phyloP scores from a whole-genome alignment of 2,797 vertebrate species.

The Halcyon leucocephala region DNA sequence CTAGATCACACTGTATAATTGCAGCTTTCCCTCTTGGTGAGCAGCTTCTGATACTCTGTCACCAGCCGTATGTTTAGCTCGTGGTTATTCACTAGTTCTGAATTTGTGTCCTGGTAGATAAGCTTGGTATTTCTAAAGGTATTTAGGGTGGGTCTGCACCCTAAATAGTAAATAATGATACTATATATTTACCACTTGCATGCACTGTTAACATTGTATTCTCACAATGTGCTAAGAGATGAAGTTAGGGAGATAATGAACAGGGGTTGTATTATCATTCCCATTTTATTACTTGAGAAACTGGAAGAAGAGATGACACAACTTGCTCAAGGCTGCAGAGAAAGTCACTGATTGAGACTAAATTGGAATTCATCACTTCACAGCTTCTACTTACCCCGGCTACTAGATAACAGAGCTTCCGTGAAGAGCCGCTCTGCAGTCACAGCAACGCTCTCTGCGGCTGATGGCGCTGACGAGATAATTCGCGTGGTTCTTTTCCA shows the following conservation, averaged over 20 bases:
- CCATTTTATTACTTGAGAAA: constrained; percentile 41
- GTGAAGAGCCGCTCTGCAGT: not conserved
- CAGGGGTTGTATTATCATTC: not conserved
- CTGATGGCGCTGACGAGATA: not conserved
- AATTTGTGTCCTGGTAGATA: not conserved
- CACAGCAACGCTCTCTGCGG: not conserved
- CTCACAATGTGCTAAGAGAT: not conserved
- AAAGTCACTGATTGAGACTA: constrained; percentile 27
- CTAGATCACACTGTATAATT: not conserved
- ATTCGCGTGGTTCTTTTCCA: not conserved
- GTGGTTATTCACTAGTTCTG: not conserved
- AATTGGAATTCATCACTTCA: constrained; percentile 58
- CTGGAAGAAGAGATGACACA: constrained; percentile 49
- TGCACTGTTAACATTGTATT: not conserved
- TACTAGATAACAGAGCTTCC: not conserved
- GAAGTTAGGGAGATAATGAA: constrained; percentile 14
- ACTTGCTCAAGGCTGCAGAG: constrained; percentile 52
- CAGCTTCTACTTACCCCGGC: constrained; percentile 49
- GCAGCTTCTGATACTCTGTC: not conserved
- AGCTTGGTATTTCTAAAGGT: not conserved
- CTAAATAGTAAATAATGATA: not conserved
- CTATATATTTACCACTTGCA: not conserved
- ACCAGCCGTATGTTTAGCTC: not conserved
- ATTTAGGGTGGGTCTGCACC: constrained; percentile 9
- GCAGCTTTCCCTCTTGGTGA: not conserved